phyloP scores from a whole-genome alignment of 2,113 vertebrate species.

The Athene cunicularia region DNA sequence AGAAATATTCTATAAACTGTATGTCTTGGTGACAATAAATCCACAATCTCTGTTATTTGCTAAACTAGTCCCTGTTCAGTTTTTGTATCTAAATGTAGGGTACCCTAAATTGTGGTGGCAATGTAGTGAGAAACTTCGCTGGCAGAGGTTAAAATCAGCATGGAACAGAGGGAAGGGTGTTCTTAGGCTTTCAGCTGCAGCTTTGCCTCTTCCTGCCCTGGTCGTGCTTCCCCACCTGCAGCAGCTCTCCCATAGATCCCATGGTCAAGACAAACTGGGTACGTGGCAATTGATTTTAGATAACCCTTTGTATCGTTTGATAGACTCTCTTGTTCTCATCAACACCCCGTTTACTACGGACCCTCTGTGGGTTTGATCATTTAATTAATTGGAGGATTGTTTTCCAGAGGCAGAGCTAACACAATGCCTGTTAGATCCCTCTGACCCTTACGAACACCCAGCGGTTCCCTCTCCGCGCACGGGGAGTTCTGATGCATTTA shows the following conservation, averaged over 20 bases:
- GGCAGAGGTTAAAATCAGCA: neutral
- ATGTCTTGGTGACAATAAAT: neutral
- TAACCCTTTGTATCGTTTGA: neutral
- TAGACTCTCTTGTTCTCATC: neutral
- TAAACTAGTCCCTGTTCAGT: neutral
- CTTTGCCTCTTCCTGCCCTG: neutral
- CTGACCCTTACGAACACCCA: neutral
- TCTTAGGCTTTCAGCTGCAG: neutral
- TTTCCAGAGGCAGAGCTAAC: neutral
- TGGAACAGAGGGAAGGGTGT: neutral
- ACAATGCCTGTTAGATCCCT: neutral
- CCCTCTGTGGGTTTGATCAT: neutral
- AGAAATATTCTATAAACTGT: neutral
- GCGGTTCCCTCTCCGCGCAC: neutral
- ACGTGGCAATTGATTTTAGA: neutral
- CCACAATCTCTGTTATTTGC: neutral
- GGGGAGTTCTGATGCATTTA: neutral
- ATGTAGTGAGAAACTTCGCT: neutral
- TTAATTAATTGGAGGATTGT: neutral
- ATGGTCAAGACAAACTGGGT: neutral
- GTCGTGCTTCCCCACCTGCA: neutral
- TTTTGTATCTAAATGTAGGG: neutral
- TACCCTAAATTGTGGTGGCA: neutral
- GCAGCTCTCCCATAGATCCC: neutral
- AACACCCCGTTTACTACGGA: neutral